These are phyloP conservation scores for Patella depressa DNA, from an alignment of 2,888 invertebrate genomes.

Conservation along the genomic window DNA sequence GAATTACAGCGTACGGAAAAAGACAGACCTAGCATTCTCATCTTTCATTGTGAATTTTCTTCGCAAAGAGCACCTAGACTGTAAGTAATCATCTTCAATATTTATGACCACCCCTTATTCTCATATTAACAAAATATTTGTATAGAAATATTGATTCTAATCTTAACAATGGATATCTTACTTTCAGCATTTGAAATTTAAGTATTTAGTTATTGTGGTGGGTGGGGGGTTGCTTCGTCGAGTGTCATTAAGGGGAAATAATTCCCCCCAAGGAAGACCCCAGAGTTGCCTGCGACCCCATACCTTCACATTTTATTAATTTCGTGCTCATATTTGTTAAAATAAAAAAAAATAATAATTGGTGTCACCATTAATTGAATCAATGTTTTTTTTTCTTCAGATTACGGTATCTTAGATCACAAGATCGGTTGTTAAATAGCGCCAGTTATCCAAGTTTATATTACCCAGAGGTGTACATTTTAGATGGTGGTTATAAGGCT, in stretches of 20 bases:
- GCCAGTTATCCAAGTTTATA: constrained; percentile 86
- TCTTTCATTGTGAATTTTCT: constrained; percentile 99
- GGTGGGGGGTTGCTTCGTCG: no score
- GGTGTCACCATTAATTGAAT: no score
- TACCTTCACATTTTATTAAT: no score
- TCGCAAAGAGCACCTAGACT: constrained; percentile 94
- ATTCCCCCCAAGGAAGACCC: no score
- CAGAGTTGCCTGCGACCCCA: no score
- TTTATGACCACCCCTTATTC: not conserved
- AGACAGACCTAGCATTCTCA: constrained; percentile 79
- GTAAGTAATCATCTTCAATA: constrained; percentile 76
- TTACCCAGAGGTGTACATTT: constrained; percentile 92
- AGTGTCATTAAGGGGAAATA: no score
- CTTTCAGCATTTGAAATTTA: no score
- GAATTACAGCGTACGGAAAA: constrained; percentile 71
- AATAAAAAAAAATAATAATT: no score
- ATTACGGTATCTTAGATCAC: constrained; percentile 84
- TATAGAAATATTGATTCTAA: not conserved
- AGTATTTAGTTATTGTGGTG: no score
- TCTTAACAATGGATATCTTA: no score
- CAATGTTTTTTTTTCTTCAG: constrained; percentile 69
- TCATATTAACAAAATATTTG: not conserved
- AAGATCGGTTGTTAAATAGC: constrained; percentile 85
- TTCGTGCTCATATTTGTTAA: no score
- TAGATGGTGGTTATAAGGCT: constrained; percentile 89